Conservation (phyloP, 2,113 vertebrate genomes). For the Onychorhynchus coronatus region DNA sequence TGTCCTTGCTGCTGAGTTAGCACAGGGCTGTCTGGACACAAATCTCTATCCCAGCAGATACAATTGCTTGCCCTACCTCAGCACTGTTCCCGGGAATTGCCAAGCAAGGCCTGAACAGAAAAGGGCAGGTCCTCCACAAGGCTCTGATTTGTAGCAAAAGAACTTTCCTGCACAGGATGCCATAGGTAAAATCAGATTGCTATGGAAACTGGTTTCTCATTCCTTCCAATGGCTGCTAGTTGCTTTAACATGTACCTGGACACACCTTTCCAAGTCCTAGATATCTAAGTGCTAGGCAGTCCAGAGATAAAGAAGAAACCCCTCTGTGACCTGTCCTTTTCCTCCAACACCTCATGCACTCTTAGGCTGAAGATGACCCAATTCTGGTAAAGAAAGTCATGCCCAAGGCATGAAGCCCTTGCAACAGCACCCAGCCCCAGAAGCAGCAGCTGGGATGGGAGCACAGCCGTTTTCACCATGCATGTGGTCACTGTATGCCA, state of each 20-base stretch:
- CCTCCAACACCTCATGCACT: background rate
- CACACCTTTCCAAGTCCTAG: background rate
- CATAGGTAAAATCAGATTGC: background rate
- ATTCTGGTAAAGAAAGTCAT: background rate
- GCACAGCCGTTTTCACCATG: background rate
- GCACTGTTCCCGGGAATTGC: background rate
- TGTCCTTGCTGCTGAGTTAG: background rate
- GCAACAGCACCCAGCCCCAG: background rate
- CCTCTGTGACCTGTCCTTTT: background rate
- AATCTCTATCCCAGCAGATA: background rate
- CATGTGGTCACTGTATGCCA: background rate
- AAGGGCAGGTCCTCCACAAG: background rate
- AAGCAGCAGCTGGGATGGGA: background rate
- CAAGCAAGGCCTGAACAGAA: background rate
- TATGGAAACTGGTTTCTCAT: background rate
- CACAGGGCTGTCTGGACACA: background rate
- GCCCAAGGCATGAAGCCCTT: background rate
- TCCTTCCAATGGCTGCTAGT: background rate
- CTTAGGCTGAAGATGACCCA: background rate
- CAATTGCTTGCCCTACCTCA: background rate
- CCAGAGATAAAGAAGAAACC: background rate
- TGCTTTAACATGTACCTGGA: background rate
- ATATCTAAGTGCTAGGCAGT: background rate
- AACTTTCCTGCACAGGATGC: background rate
- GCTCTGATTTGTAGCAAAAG: background rate